These are phyloP conservation scores for Laupala kohalensis DNA, from an alignment of 1,140 invertebrate genomes.

Conservation along the genomic window DNA sequence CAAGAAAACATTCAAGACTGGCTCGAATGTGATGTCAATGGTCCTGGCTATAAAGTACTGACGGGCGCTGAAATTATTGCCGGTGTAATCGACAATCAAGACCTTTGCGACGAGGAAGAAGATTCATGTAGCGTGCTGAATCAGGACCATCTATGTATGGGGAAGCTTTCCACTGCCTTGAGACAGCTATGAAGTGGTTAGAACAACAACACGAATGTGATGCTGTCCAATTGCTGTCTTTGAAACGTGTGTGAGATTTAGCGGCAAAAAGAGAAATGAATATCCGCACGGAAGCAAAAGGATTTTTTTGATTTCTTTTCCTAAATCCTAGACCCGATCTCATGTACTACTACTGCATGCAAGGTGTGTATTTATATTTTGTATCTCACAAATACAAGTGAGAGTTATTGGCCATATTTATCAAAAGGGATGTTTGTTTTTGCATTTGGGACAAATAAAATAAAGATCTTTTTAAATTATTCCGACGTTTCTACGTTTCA, in stretches of 20 bases:
- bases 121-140: conserved; percentile 1
- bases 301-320: no score
- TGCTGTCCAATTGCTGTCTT: conserved; percentile 15
- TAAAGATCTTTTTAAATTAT: no score
- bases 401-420: no score
- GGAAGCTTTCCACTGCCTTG: conserved; percentile 4
- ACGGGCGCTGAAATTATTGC: conserved; percentile 7
- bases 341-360: no score
- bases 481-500: no score
- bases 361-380: no score
- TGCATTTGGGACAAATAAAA: no score
- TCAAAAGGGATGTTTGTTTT: no score
- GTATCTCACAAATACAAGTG: no score
- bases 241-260: conserved; percentile 14
- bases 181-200: conserved; percentile 16
- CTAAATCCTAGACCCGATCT: no score
- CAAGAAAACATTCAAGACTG: conserved; percentile 12
- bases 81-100: conserved; percentile 3
- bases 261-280: no score
- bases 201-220: conserved; percentile 14
- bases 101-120: conserved; percentile 5
- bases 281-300: no score
- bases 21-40: conserved; percentile 11
- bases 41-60: conserved; percentile 11
- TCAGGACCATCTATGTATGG: conserved; percentile 5